Base-by-base conservation (phyloP, 2,797 vertebrate genomes). In the Atherinosoma microstoma region DNA sequence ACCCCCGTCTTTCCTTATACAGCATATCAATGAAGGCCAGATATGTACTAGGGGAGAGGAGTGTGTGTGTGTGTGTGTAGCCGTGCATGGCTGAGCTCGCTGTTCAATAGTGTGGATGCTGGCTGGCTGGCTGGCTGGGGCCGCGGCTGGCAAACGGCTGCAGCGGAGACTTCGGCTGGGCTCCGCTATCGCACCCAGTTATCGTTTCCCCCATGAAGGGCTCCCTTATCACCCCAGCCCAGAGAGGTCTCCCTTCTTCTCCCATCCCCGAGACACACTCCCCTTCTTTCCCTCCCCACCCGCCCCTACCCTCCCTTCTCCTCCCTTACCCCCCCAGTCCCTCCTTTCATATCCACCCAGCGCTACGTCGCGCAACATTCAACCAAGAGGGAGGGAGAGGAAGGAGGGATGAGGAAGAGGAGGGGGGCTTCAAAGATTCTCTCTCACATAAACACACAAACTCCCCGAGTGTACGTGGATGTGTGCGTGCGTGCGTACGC, bases 11-110 rank as follows among this genome's bases (percentile, higher is more conserved):
- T 92, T 95, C 96, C 96, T 96, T 95, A 96, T 95, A 95, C 96
- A 96, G 97, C 97, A 98, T 99, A 99, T 99, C 97, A 99, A 98
- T 98, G 97, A 97, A 98, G 96, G 96, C 96, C 97, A 98, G 97
- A 99, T 98, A 97, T 97, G 96, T 97, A 97, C 96, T 96, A 73
- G 85, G 89, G 87, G 78, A 82, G 83, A 76, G 87, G 74, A 84
- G 30, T 20, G 38, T 6, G 47, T 30, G 40, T 40, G 54, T 77
- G 38, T 85, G 87, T 86, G 89, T 91, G 91, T 87, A 89, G 96
- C 96, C 94, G 96, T 97, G 97, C 97, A 97, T 97, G 97, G 96
- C 96, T 98, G 97, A 98, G 96, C 96, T 95, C 96, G 95, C 96
- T 97, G 97, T 97, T 99, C 97, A 97, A 97, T 98, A 97, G 96